phyloP scores from a whole-genome alignment of 2,888 invertebrate genomes.

The Drymonia ruficornis region DNA sequence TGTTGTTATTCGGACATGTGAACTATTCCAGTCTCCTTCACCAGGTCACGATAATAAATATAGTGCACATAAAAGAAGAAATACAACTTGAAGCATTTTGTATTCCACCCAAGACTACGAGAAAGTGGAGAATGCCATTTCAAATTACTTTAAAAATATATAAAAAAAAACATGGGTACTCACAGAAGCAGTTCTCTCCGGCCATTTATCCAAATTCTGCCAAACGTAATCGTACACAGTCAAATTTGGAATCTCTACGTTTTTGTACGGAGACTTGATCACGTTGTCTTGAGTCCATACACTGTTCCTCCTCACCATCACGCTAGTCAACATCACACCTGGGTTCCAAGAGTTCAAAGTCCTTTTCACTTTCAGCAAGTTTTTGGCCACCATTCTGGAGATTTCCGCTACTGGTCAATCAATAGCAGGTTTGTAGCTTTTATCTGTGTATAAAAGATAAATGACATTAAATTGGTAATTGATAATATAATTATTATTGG shows the following conservation, averaged over 20 bases:
- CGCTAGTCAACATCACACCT: constrained; percentile 44
- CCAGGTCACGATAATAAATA: too few species aligned
- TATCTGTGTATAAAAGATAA: constrained; percentile 5
- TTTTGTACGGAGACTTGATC: constrained; percentile 80
- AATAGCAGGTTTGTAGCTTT: background rate
- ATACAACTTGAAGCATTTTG: too few species aligned
- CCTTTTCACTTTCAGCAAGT: constrained; percentile 49
- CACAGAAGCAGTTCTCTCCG: constrained; percentile 86
- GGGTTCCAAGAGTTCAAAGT: constrained; percentile 44
- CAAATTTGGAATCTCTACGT: constrained; percentile 77
- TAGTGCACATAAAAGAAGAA: too few species aligned
- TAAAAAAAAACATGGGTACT: constrained; percentile 60
- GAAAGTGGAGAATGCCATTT: too few species aligned
- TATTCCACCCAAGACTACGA: too few species aligned
- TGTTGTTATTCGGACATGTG: too few species aligned
- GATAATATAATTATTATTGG: too few species aligned
- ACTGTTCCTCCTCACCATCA: constrained; percentile 51
- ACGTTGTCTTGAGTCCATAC: constrained; percentile 67
- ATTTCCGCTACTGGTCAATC: background rate
- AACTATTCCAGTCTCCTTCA: too few species aligned
- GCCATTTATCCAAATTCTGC: constrained; percentile 87
- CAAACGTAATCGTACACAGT: constrained; percentile 87
- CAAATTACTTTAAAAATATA: too few species aligned
- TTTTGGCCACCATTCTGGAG: constrained; percentile 52
- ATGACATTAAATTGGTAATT: background rate